Percentiles rank a stretch among this genome's conserved stretches.
Evolutionary conservation across 1,140 invertebrate genomes (phyloP).

Genomic region (Aphidius gifuensis): DNA sequence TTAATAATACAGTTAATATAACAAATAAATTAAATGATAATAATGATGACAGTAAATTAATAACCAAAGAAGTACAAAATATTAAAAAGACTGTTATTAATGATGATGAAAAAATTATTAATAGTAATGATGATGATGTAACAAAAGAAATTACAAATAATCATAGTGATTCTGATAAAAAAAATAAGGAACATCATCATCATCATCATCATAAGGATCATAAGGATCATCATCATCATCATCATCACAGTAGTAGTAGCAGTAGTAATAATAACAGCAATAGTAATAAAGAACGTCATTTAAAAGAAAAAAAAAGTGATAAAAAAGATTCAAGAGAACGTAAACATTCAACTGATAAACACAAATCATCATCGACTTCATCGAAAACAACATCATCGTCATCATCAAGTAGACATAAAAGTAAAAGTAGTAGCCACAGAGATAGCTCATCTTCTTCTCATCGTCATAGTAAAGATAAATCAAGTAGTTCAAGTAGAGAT

Average conservation of each 20-base stretch:
- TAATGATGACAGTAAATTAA: conserved; percentile 22
- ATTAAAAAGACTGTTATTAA: conserved; percentile 16
- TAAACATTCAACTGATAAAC: conserved; percentile 28
- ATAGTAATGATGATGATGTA: no score
- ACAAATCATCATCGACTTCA: conserved; percentile 21
- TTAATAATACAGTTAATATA: conserved; percentile 20
- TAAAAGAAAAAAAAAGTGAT: conserved; percentile 23
- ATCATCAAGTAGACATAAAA: conserved; percentile 29
- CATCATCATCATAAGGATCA: no score
- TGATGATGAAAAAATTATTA: conserved; percentile 15
- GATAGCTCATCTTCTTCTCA: conserved; percentile 20
- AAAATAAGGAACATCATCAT: no score
- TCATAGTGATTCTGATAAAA: no score
- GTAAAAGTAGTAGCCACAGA: conserved; percentile 29
- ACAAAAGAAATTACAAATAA: no score
- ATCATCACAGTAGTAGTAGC: no score
- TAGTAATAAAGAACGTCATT: conserved; percentile 18
- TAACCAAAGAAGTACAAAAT: conserved; percentile 33
- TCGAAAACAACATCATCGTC: no score
- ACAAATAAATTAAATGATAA: conserved; percentile 35
- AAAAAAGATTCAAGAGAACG: conserved; percentile 29
- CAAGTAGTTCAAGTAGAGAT: conserved; percentile 30
- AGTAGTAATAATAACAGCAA: conserved; percentile 19
- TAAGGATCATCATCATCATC: no score
- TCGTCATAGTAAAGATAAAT: conserved; percentile 27